Evolutionary conservation across 2,888 invertebrate genomes (phyloP).

Genomic region (Phengaris arion): DNA sequence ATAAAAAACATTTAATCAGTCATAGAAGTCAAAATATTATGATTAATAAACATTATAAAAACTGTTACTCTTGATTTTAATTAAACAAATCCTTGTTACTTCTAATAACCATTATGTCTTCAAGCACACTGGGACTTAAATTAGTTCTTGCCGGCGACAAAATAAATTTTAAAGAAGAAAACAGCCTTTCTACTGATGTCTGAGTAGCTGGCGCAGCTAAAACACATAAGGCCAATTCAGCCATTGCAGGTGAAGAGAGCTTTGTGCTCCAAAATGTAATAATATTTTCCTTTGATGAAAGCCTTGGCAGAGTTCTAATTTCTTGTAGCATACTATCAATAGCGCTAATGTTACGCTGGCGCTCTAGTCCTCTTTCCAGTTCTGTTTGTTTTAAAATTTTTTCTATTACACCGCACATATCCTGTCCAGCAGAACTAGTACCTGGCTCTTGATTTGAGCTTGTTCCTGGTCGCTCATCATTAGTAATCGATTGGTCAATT

Average conservation of each 20-base stretch:
- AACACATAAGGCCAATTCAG: background rate
- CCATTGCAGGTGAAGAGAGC: constrained; percentile 1
- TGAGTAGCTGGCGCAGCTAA: constrained; percentile 22
- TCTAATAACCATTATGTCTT: constrained; percentile 22
- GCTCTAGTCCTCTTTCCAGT: constrained; percentile 7
- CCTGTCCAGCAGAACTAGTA: constrained; percentile 8
- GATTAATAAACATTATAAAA: constrained; percentile 7
- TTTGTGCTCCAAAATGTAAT: constrained; percentile 4
- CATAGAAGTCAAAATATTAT: background rate
- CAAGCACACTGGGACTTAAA: constrained; percentile 16
- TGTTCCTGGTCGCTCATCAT: background rate
- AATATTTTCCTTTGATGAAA: constrained; percentile 22
- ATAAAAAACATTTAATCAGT: background rate
- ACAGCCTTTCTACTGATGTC: constrained; percentile 11
- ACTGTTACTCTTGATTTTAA: constrained; percentile 9
- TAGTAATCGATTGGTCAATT: constrained; percentile 7
- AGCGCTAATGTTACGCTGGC: constrained; percentile 4
- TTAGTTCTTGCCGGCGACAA: constrained; percentile 14
- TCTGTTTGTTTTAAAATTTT: constrained; percentile 7
- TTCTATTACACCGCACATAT: constrained; percentile 9
- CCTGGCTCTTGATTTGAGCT: constrained; percentile 8
- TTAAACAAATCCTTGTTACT: constrained; percentile 20
- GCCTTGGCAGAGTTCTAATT: constrained; percentile 11
- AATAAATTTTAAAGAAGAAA: constrained; percentile 27
- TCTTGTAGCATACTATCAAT: constrained; percentile 22